Evolutionary conservation across 2,797 vertebrate species (phyloP), one percentile per base, ranked within the genome.

Genomic region (Pseudotriccus pelzelni): DNA sequence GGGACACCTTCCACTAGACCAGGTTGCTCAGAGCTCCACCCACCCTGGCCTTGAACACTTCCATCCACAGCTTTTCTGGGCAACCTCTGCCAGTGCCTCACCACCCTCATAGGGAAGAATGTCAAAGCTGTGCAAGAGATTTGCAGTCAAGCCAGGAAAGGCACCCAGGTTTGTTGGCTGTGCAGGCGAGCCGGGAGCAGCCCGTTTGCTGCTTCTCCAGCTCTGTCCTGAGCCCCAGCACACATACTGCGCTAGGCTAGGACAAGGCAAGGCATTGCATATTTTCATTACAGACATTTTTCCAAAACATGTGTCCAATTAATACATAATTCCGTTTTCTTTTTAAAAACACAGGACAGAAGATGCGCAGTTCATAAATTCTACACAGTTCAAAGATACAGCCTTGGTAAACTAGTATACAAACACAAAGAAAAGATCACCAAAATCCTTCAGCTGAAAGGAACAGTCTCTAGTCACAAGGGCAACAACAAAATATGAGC

Each of bases 101-200:
- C 6, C 50, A 34, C 14, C 4, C 24, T 15, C 37, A 39, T 20
- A 32, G 14, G 3, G 56, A 76, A 43, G 43, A 76, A 70, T 30
- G 50, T 6, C 17, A 3, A 9, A 83, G 39, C 3, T 30, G 10
- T 5, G 24, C 5, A 1, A 36, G 69, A 0, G 0, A 27, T 7
- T 27, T 37, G n/a, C n/a, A n/a, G 81, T 37, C 37, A 36, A 16
- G 30, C 25, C 0, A 0, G 59, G 59, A 59, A 58, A 17, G 12
- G 46, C 27, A 84, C 44, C 15, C n/a, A 25, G 43, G 32, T n/a
- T 32, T n/a, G 37, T 2, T 50, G 47, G 30, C 79, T 39, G 32
- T 2, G 0, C 39, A 22, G 36, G 32, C 4, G 2, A 74, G 47
- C 47, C 43, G 66, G 49, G 28, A 83, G 39, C 58, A 72, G 30